Base-by-base conservation (phyloP, 2,888 invertebrate species). In the Hermaeophaga mercurialis region DNA sequence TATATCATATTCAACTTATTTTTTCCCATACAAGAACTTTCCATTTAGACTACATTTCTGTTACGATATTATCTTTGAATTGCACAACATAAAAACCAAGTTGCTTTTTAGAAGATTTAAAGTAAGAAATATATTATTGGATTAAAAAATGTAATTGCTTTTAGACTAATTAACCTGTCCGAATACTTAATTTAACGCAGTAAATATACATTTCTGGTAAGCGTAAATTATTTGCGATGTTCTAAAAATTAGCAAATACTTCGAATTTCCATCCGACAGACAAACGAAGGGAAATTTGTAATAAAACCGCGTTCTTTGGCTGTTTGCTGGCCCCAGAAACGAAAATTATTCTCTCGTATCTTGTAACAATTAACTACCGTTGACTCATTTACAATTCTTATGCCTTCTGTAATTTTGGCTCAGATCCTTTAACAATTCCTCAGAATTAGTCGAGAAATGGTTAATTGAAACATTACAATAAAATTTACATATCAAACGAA, bases 401-500 rank as follows among this genome's bases (percentile, higher is more conserved):
- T 31, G 50, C 31, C 17, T 50, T 41, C 31, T 41, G 50, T 41
- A 52, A 52, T 52, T 43, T 43, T 43, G 41, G 19, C 49, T 28
- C 22, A 31, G 33, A 43, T 43, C 19, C 34, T 33, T 12, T 22
- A 34, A 43, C 43, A 52, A 52, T 43, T 34, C 34, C 50, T 22
- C 43, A 3, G 34, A 52, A 43, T 43, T 43, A 43, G 34, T 43
- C 8, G 24, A 11, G 43, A 43, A 52, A 52, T 28, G 50, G 41
- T 52, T 43, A 52, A 46, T 56, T 56, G 46, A 52, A 56, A 57
- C 47, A 26, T 57, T 47, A 57, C 56, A 52, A 43, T 47, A 41
- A 31, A 43, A 58, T 58, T 58, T 54, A 41, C 58, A 58, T 58
- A 28, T 58, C 54, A 58, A 57, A 57, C 57, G 48, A 24, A 43